phyloP scores from a whole-genome alignment of 2,113 vertebrate species.

The Tetraodon nigroviridis region DNA sequence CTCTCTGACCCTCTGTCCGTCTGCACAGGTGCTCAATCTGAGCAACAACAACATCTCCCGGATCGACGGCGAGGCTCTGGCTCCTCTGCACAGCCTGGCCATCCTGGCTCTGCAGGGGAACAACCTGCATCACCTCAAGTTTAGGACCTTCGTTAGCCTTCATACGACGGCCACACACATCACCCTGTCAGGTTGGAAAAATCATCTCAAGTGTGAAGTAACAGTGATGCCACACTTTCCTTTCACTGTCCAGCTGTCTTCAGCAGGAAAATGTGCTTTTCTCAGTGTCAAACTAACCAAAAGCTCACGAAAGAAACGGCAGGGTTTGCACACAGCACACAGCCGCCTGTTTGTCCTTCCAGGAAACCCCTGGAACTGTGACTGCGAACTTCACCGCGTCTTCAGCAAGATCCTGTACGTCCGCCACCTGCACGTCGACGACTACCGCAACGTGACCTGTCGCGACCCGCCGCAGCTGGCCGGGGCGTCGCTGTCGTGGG shows the following conservation, averaged over 20 bases:
- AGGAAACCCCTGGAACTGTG: constrained; percentile 73
- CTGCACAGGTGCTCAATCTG: constrained; percentile 61
- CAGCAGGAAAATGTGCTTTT: too few relatives aligned
- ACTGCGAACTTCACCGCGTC: constrained; percentile 74
- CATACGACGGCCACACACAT: constrained; percentile 68
- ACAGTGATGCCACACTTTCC: neutral
- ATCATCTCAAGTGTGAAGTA: neutral
- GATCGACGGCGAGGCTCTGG: constrained; percentile 67
- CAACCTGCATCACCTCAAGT: constrained; percentile 69
- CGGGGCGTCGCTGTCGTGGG: constrained; percentile 58
- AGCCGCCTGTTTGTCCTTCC: neutral
- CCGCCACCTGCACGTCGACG: constrained; percentile 70
- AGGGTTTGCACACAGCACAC: neutral
- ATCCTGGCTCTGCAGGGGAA: constrained; percentile 67
- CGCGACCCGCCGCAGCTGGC: constrained; percentile 60
- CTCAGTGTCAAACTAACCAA: too few relatives aligned
- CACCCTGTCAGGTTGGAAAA: constrained; percentile 58
- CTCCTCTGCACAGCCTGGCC: constrained; percentile 61
- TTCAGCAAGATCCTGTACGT: constrained; percentile 74
- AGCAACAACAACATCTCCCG: constrained; percentile 69
- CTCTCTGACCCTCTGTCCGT: constrained; percentile 3
- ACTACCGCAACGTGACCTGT: constrained; percentile 71
- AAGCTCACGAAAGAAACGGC: neutral
- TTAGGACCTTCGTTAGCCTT: constrained; percentile 71
- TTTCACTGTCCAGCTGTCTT: neutral